Base-by-base conservation (phyloP, 2,888 invertebrate species). In the Argynnis bischoffii region DNA sequence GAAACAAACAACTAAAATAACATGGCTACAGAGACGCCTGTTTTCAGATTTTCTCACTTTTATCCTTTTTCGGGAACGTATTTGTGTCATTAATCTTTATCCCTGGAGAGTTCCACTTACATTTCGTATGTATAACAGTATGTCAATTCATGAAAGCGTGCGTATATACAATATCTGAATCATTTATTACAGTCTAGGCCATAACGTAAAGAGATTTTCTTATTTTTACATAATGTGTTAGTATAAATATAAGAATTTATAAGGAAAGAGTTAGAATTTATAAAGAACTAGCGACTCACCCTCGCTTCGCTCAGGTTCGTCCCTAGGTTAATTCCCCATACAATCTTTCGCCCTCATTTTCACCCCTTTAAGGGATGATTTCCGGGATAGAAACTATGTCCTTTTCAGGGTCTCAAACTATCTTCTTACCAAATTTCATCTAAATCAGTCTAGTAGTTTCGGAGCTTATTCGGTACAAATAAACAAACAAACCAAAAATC, bases 81-180 rank as follows among this genome's bases (percentile, higher is more conserved):
- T 76, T 74, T 69, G 65, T 72, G 72, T 75, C 80, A 80, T 80
- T 81, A 79, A 81, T 80, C 80, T 80, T 77, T 76, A 77, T 79
- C 66, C 72, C 67, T 56, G 50, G 64, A 69, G 70, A 71, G 70
- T 69, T 63, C 77, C 70, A 68, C 74, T 76, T 71, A 73, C 70
- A 70, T 70, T 73, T 65, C 63, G 69, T 71, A 74, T 74, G 69
- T 69, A 69, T 67, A 64, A 67, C 53, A 63, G 67, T 67, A 71
- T 67, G 70, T 63, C 69, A 67, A 66, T 64, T 70, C 67, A 67
- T 60, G 69, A 63, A 67, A 70, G 69, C 59, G 64, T 63, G 63
- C 63, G 55, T 54, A 54, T 61, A 71, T 68, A 65, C 53, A 63
- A 69, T 61, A 66, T 55, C 47, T 64, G 63, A 63, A 70, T 65